Evolutionary conservation across 2,113 vertebrate species (phyloP), one percentile per base, ranked within the genome.

Genomic region (Scatophagus argus): DNA sequence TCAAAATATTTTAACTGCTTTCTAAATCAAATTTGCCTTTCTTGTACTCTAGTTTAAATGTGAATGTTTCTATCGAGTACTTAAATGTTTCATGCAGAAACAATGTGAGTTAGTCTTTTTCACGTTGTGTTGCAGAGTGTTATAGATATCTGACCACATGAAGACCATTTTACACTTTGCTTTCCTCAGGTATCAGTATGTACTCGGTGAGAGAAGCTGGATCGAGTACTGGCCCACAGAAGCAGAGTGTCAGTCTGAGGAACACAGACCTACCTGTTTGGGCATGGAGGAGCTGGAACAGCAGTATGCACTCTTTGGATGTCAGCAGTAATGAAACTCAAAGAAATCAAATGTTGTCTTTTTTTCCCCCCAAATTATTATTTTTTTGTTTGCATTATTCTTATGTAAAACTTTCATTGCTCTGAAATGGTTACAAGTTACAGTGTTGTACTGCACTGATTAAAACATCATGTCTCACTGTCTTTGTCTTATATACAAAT

Each of bases 271-370:
- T n/a, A n/a, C n/a, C n/a, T n/a, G n/a, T n/a, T n/a, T n/a, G n/a
- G n/a, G n/a, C n/a, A n/a, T n/a, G n/a, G n/a, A n/a, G n/a, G n/a
- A n/a, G n/a, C n/a, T n/a, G n/a, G n/a, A n/a, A n/a, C n/a, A n/a
- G n/a, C n/a, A n/a, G n/a, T n/a, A n/a, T n/a, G n/a, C n/a, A n/a
- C n/a, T n/a, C n/a, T n/a, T n/a, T 68, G 69, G 61, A 9, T 92
- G 90, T 84, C 25, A 23, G 7, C n/a, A 58, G 9, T 87, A 88
- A 43, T 36, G 1, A 10, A 39, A n/a, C n/a, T n/a, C n/a, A n/a
- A n/a, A n/a, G n/a, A n/a, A n/a, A n/a, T n/a, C n/a, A n/a, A n/a
- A n/a, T n/a, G n/a, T n/a, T n/a, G n/a, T n/a, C n/a, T n/a, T n/a
- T n/a, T n/a, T n/a, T n/a, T n/a, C n/a, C n/a, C n/a, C n/a, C n/a